These are phyloP conservation scores for Styela plicata DNA, from an alignment of 23 tunicate species.

Conservation along the genomic window DNA sequence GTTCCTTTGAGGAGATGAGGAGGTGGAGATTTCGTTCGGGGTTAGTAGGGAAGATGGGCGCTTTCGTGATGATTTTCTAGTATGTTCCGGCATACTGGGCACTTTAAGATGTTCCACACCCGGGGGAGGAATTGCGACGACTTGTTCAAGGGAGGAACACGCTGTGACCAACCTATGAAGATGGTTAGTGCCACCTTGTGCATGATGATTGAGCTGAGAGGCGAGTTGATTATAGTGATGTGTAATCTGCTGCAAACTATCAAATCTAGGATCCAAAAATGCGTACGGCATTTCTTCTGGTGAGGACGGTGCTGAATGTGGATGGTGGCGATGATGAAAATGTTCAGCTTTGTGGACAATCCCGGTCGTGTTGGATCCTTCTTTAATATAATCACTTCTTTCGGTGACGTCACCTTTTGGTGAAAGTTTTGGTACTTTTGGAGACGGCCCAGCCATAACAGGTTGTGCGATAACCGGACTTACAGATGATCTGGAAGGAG, in stretches of 20 bases:
- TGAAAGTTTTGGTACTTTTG: conserved; percentile 24
- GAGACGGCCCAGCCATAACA: conserved; percentile 4
- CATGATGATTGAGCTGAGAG: conserved; percentile 13
- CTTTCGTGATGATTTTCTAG: conserved; percentile 17
- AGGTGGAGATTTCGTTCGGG: not conserved
- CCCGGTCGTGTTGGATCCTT: not conserved
- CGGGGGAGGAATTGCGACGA: conserved; percentile 24
- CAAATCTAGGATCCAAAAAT: conserved; percentile 12
- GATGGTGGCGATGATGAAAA: conserved; percentile 21
- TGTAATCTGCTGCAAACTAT: conserved; percentile 17
- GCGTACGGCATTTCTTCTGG: conserved; percentile 29
- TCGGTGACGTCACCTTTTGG: not conserved
- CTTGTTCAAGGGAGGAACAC: conserved; percentile 42
- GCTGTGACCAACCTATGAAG: conserved; percentile 46
- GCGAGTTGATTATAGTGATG: conserved; percentile 30
- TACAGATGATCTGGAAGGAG: not conserved
- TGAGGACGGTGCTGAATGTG: conserved; percentile 13
- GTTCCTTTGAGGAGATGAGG: conserved; percentile 18
- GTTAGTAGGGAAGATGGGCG: conserved; percentile 20
- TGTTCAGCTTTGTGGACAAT: not conserved
- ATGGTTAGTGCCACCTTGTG: conserved; percentile 30
- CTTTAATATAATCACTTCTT: not conserved
- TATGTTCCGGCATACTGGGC: conserved; percentile 3
- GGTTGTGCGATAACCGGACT: conserved; percentile 1
- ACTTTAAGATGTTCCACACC: conserved; percentile 16